Base-by-base conservation (phyloP, 2,888 invertebrate species). In the Epinotia ramella region DNA sequence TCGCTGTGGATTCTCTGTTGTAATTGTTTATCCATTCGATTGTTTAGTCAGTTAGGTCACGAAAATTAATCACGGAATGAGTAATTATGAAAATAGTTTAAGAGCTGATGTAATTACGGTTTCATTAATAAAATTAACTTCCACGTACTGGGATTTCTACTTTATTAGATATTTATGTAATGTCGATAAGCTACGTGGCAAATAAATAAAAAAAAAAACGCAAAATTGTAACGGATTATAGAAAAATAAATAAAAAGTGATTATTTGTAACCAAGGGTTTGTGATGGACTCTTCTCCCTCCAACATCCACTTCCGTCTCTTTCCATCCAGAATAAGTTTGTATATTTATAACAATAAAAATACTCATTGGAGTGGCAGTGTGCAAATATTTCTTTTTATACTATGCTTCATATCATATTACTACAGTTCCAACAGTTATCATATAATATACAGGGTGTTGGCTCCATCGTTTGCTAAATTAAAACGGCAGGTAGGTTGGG, bases 71-170 rank as follows among this genome's bases (percentile, higher is more conserved):
- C 88, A 90, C 88, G 89, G 87, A 89, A 86, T 83, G 86, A 90
- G 87, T 91, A 89, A 91, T 89, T 91, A 88, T 89, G 87, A 87
- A 84, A 88, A 90, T 92, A 90, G 90, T 90, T 88, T 93, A 93
- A 92, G 93, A 88, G 88, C 90, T 90, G 88, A 90, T 92, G 88
- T 92, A 88, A 92, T 91, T 91, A 92, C 87, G 87, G 79, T 89
- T 89, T 94, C 91, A 91, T 91, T 90, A 92, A 92, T 93, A 92
- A 93, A 92, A 90, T 90, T 89, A 93, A 91, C 91, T 92, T 92
- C 90, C 92, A 91, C 89, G 84, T 93, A 90, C 88, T 90, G 89
- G 89, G 86, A 91, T 92, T 93, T 93, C 90, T 93, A 93, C 91
- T 93, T 93, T 93, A 92, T 91, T 93, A 91, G 89, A 91, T 90